A percentile compares a stretch with the other conserved stretches of the same genome.
Conservation (phyloP, 2,888 invertebrate species). For the Yponomeuta malinellus region DNA sequence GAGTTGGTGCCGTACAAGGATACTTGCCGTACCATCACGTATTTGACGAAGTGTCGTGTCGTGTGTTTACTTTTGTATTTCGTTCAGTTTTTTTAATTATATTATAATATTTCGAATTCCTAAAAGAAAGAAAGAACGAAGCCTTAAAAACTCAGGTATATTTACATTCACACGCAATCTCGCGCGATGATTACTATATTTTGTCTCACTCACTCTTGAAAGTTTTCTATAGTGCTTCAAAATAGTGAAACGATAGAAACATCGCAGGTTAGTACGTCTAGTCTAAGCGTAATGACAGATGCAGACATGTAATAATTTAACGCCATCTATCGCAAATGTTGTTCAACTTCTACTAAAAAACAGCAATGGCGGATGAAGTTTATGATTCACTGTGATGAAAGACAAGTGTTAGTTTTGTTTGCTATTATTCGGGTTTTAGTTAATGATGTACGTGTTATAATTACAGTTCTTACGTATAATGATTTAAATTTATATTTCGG, state of each 20-base stretch:
- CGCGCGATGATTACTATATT: no score
- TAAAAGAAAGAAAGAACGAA: no score
- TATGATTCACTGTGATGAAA: constrained; percentile 8
- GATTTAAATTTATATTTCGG: not conserved
- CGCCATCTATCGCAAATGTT: constrained; percentile 56
- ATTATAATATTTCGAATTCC: no score
- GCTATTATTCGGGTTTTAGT: not conserved
- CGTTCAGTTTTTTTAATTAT: no score
- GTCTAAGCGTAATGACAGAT: not conserved
- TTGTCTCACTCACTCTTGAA: no score
- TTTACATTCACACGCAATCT: no score
- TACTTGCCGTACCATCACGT: no score
- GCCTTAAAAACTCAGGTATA: no score
- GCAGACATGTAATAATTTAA: constrained; percentile 1
- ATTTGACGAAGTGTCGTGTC: no score
- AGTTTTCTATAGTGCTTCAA: no score
- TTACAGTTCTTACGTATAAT: not conserved
- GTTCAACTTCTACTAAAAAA: constrained; percentile 33
- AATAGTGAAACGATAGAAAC: not conserved
- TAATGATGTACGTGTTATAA: not conserved
- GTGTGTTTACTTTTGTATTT: no score
- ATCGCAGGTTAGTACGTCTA: not conserved
- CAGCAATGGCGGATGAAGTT: constrained; percentile 55
- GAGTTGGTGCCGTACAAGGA: no score
- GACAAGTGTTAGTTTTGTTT: not conserved